A percentile compares a stretch with the other conserved stretches of the same genome.
These are phyloP conservation scores for Riparia riparia DNA, from an alignment of 2,113 vertebrate genomes.

Conservation along the genomic window DNA sequence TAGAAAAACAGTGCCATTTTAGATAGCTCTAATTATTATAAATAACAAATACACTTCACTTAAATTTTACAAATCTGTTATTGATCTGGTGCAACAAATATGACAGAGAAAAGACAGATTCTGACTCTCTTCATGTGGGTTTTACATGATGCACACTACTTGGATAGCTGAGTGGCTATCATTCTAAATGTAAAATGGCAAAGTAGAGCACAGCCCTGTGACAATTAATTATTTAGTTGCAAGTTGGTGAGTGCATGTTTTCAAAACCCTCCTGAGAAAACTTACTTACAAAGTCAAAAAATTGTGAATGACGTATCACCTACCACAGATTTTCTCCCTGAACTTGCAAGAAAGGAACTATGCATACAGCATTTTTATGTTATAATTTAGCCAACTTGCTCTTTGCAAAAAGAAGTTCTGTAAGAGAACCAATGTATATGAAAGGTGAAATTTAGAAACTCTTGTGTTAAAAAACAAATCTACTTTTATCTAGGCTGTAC, in stretches of 20 bases:
- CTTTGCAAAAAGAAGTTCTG: neutral
- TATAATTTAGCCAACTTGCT: neutral
- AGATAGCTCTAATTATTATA: neutral
- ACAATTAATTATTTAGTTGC: neutral
- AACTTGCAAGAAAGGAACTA: neutral
- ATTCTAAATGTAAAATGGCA: neutral
- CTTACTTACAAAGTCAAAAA: neutral
- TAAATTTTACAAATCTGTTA: neutral
- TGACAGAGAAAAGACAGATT: neutral
- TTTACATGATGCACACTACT: neutral
- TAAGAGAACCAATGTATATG: neutral
- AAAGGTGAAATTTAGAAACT: neutral
- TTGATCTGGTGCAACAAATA: neutral
- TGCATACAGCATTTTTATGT: neutral
- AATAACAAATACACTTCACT: neutral
- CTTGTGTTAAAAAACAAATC: neutral
- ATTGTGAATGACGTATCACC: neutral
- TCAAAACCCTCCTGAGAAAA: neutral
- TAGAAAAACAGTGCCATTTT: neutral
- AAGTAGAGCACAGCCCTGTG: neutral
- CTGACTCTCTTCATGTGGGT: neutral
- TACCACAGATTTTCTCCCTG: neutral
- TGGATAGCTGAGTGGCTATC: neutral
- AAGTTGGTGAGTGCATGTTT: neutral
- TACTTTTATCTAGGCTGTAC: neutral